phyloP scores from a whole-genome alignment of 2,797 vertebrate genomes.

The Semaprochilodus insignis region DNA sequence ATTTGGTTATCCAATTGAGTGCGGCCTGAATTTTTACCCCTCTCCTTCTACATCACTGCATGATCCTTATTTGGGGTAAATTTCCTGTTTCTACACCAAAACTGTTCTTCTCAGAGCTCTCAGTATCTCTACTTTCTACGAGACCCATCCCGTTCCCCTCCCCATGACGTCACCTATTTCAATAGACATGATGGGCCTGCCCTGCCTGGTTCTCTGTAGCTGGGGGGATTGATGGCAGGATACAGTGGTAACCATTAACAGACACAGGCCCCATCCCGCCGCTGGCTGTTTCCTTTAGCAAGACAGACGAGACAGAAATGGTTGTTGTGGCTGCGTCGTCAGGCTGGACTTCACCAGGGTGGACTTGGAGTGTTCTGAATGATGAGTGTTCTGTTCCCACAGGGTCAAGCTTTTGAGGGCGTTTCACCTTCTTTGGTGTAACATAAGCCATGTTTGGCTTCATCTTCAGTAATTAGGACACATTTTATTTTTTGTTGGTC shows the following conservation, averaged over 20 bases:
- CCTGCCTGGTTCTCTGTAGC: slow-evolving; percentile 5
- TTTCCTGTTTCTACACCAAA: not conserved
- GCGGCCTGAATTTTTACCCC: too few species aligned
- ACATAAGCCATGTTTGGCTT: not conserved
- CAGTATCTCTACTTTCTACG: not conserved
- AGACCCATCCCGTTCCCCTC: not conserved
- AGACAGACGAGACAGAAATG: slow-evolving; percentile 13
- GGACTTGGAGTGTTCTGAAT: not conserved
- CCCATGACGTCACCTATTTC: not conserved
- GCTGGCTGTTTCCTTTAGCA: slow-evolving; percentile 5
- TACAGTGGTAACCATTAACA: slow-evolving; percentile 26
- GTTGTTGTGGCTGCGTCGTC: not conserved
- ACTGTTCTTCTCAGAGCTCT: not conserved
- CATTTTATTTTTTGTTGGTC: not conserved
- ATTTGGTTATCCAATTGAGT: too few species aligned
- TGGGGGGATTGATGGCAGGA: slow-evolving; percentile 36
- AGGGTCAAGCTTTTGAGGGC: not conserved
- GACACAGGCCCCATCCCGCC: not conserved
- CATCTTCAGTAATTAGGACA: not conserved
- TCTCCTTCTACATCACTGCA: too few species aligned
- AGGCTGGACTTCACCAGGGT: not conserved
- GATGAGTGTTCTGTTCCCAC: not conserved
- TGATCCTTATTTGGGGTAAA: too few species aligned
- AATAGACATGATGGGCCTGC: slow-evolving; percentile 7
- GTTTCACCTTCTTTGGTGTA: not conserved